These are phyloP conservation scores for Caiman crocodilus DNA, from an alignment of 2,797 vertebrate genomes.

Conservation along the genomic window DNA sequence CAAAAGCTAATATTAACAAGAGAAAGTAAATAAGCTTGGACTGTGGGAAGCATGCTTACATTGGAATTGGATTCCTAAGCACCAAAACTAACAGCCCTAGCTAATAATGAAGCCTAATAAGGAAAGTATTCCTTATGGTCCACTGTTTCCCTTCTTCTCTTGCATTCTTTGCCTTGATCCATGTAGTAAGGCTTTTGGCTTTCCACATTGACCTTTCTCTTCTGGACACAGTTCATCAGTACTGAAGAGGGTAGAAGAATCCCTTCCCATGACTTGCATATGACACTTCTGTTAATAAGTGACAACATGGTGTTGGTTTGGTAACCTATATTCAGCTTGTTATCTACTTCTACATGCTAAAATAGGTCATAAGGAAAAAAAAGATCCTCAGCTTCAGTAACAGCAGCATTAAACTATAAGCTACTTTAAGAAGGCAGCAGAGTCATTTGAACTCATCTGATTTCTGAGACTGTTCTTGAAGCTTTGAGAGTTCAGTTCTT, in stretches of 20 bases:
- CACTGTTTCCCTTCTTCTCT: background rate
- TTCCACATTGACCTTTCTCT: no score
- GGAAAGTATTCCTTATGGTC: background rate
- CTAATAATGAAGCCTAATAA: background rate
- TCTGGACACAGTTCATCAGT: no score
- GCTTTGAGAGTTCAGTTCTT: background rate
- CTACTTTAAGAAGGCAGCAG: background rate
- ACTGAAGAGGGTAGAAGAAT: no score
- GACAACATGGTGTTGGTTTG: no score
- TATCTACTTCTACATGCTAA: background rate
- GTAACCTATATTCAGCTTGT: no score
- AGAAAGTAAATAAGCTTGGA: background rate
- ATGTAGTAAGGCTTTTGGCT: background rate
- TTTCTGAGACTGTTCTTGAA: background rate
- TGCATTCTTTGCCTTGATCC: background rate
- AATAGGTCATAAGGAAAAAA: background rate
- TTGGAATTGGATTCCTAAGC: background rate
- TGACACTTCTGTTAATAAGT: no score
- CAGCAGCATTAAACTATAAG: background rate
- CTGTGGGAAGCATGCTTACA: fast-evolving
- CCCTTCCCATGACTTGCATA: no score
- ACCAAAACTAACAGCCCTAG: background rate
- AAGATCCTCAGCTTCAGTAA: background rate
- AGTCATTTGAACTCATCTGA: background rate
- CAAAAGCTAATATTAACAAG: background rate